Percentiles rank a stretch among this genome's conserved stretches.
These are phyloP conservation scores for Dasyornis broadbenti DNA, from an alignment of 2,113 vertebrate species.

Conservation along the genomic window DNA sequence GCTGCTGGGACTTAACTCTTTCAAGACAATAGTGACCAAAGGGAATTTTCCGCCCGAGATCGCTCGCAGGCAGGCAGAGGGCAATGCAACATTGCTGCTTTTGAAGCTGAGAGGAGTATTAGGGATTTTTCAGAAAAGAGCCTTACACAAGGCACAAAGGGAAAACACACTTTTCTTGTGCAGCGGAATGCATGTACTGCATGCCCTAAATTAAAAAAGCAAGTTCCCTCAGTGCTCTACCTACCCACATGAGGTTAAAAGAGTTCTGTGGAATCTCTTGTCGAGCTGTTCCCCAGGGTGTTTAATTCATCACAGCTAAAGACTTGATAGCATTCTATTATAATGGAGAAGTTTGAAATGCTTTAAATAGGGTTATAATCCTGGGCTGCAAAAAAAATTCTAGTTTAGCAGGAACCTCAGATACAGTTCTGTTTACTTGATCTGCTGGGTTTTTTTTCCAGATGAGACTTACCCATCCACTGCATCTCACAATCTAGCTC, in stretches of 20 bases:
- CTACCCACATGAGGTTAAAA: slow-evolving; percentile 2
- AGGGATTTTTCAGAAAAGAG: not conserved
- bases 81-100: slow-evolving; percentile 8
- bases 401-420: not conserved
- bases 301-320: slow-evolving; percentile 47
- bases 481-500: not conserved
- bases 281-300: slow-evolving; percentile 3
- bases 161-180: not conserved
- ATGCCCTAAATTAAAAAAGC: not conserved
- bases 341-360: slow-evolving; percentile 11
- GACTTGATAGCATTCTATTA: not conserved
- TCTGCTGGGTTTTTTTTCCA: not conserved
- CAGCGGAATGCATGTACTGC: not conserved
- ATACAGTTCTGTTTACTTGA: not conserved
- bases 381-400: not conserved
- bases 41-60: not conserved
- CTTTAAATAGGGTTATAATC: not conserved
- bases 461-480: not conserved
- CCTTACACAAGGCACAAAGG: not conserved
- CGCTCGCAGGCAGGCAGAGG: not conserved
- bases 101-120: not conserved
- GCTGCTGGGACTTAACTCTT: slow-evolving; percentile 46
- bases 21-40: not conserved
- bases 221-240: not conserved
- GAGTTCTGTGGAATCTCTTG: not conserved